Evolutionary conservation across 2,113 vertebrate species (phyloP).

Genomic region (Sebastes fasciatus): DNA sequence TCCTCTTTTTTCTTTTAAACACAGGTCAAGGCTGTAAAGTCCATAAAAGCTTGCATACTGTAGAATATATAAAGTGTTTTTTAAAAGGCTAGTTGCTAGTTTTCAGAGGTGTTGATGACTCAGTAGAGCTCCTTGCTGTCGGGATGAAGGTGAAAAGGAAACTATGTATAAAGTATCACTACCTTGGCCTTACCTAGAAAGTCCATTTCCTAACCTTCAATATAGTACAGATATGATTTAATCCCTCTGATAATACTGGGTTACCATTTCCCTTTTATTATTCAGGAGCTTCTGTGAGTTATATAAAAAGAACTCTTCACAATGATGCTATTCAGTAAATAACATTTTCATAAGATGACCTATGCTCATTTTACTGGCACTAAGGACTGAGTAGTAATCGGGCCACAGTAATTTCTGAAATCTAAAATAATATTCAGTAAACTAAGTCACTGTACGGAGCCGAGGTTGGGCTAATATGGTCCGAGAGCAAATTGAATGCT

Average conservation of each 20-base stretch:
- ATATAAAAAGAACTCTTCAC: background rate
- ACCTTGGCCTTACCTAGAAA: conserved; percentile 12
- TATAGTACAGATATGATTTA: background rate
- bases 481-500: conserved; percentile 7
- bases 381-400: background rate
- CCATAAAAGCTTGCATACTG: background rate
- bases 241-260: background rate
- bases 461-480: conserved; percentile 8
- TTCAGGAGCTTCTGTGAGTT: background rate
- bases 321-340: conserved; percentile 4
- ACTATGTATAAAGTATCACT: background rate
- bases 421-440: background rate
- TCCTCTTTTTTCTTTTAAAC: conserved; percentile 13
- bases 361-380: conserved; percentile 9
- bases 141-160: background rate
- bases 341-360: conserved; percentile 2
- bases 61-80: background rate
- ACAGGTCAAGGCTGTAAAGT: conserved; percentile 13
- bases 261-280: background rate
- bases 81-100: background rate
- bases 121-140: background rate
- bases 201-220: conserved; percentile 5
- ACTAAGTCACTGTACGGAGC: background rate
- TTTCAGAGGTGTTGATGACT: background rate
- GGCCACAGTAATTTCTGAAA: background rate